A percentile compares a stretch with the other conserved stretches of the same genome.
These are phyloP conservation scores for Chionomys nivalis DNA, from an alignment of 2,113 vertebrate genomes.

Conservation along the genomic window DNA sequence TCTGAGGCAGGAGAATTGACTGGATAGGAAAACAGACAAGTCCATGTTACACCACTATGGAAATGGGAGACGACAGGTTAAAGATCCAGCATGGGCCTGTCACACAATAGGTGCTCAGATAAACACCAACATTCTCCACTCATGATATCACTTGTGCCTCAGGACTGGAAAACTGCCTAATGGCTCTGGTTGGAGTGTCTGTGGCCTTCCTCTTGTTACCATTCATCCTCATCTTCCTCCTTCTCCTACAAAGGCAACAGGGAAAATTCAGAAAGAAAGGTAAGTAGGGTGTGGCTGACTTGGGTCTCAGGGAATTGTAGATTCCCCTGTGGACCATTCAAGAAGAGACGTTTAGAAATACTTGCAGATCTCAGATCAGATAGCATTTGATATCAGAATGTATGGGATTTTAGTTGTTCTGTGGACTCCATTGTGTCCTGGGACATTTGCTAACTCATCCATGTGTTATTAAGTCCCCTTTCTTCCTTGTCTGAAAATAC, in stretches of 20 bases:
- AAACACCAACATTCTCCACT: not conserved
- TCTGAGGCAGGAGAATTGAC: not conserved
- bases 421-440: not conserved
- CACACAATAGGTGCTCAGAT: not conserved
- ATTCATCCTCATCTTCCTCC: not conserved
- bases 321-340: not conserved
- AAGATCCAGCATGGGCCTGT: not conserved
- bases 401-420: not conserved
- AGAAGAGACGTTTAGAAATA: no score
- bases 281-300: not conserved
- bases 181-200: not conserved
- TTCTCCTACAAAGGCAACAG: not conserved
- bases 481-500: not conserved
- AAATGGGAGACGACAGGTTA: not conserved
- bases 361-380: not conserved
- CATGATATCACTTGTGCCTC: not conserved
- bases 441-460: no score
- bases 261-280: not conserved
- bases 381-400: rapidly evolving
- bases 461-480: rapidly evolving
- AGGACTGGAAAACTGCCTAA: not conserved
- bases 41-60: not conserved
- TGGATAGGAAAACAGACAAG: no score
- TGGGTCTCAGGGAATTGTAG: not conserved
- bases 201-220: not conserved